Percentiles rank a stretch among this genome's conserved stretches.
Evolutionary conservation across 2,797 vertebrate species (phyloP).

Genomic region (Chromobotia macracanthus): DNA sequence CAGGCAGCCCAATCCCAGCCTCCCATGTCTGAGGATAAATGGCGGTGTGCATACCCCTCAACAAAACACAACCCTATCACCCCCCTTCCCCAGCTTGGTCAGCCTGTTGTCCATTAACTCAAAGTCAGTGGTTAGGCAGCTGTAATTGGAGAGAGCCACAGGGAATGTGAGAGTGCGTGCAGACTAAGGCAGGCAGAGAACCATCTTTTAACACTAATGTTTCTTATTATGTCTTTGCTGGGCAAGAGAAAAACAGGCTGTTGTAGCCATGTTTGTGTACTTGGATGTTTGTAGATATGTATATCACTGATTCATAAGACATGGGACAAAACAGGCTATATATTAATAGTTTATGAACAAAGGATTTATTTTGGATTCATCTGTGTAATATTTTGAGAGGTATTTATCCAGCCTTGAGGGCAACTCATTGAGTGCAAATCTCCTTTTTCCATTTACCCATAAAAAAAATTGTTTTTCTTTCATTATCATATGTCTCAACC

Average conservation of each 20-base stretch:
- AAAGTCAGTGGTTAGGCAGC: slow-evolving; percentile 60
- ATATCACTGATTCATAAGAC: neutral
- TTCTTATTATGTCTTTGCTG: slow-evolving; percentile 76
- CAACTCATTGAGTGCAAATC: too few relatives aligned
- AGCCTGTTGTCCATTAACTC: slow-evolving; percentile 73
- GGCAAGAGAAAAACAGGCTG: slow-evolving; percentile 72
- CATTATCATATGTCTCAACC: too few relatives aligned
- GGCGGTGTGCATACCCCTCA: slow-evolving; percentile 30
- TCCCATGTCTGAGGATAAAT: slow-evolving; percentile 65
- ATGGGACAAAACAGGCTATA: neutral
- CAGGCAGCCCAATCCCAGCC: slow-evolving; percentile 19
- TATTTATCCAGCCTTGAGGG: too few relatives aligned
- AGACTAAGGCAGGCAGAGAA: slow-evolving; percentile 61
- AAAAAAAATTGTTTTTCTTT: too few relatives aligned
- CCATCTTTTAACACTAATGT: slow-evolving; percentile 78
- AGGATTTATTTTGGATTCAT: neutral
- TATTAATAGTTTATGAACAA: neutral
- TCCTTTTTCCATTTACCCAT: too few relatives aligned
- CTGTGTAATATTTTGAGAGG: neutral
- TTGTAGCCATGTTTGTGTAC: slow-evolving; percentile 8
- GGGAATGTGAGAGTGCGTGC: slow-evolving; percentile 72
- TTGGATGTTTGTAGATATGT: neutral
- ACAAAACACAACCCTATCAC: slow-evolving; percentile 60
- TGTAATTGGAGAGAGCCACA: slow-evolving; percentile 78
- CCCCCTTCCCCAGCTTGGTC: slow-evolving; percentile 56